These are phyloP conservation scores for Lordiphosa collinella DNA, from an alignment of 1,140 invertebrate species.

Conservation along the genomic window DNA sequence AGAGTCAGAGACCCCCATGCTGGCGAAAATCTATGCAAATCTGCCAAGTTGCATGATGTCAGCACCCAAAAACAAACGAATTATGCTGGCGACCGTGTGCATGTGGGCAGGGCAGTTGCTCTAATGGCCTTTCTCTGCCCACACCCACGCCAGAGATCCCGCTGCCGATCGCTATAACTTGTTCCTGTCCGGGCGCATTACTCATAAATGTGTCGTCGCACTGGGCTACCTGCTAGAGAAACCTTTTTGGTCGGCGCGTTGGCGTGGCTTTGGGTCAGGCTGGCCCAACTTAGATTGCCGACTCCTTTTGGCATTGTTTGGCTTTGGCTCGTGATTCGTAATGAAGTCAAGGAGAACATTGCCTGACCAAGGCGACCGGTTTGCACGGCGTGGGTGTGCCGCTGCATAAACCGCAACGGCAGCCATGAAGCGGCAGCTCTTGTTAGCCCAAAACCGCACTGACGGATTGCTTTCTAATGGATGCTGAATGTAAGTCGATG, in stretches of 20 bases:
- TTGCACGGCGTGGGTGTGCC: slow-evolving; percentile 47
- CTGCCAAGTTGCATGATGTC: slow-evolving; percentile 57
- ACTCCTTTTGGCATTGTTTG: slow-evolving; percentile 71
- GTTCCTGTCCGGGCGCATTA: slow-evolving; percentile 49
- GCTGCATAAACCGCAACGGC: slow-evolving; percentile 26
- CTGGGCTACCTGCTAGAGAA: slow-evolving; percentile 20
- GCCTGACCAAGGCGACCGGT: slow-evolving; percentile 20
- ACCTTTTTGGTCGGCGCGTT: slow-evolving; percentile 33
- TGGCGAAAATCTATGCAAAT: slow-evolving; percentile 56
- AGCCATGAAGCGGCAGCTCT: slow-evolving; percentile 33
- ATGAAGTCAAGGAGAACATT: slow-evolving; percentile 75
- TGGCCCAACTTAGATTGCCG: slow-evolving; percentile 11
- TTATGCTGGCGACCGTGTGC: slow-evolving; percentile 24
- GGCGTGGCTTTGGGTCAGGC: slow-evolving; percentile 65
- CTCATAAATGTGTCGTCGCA: slow-evolving; percentile 56
- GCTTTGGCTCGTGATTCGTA: slow-evolving; percentile 62
- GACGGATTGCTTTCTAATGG: slow-evolving; percentile 76
- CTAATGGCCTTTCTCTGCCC: slow-evolving; percentile 41
- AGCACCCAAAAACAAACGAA: slow-evolving; percentile 43
- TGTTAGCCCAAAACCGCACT: slow-evolving; percentile 65
- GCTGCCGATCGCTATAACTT: slow-evolving; percentile 43
- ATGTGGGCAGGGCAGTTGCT: slow-evolving; percentile 32
- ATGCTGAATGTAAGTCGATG: slow-evolving; percentile 54
- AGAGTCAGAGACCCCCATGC: slow-evolving; percentile 3
- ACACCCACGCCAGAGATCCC: slow-evolving; percentile 31